A percentile compares a stretch with the other conserved stretches of the same genome.
phyloP scores from a whole-genome alignment of 2,113 vertebrate species.

The Gasterosteus nipponicus region DNA sequence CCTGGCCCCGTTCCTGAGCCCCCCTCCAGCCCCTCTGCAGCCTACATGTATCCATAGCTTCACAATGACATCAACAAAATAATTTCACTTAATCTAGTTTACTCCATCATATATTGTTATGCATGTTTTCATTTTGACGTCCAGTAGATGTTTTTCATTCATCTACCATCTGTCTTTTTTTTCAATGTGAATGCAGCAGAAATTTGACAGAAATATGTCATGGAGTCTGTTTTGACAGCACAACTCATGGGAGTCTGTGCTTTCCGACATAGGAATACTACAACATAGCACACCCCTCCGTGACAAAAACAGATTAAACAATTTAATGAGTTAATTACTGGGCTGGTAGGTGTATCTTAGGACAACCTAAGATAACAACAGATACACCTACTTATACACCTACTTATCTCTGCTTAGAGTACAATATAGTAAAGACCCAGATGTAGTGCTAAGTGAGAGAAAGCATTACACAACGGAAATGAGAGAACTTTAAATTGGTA shows the following conservation, averaged over 20 bases:
- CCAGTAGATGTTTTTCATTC: neutral
- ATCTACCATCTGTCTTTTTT: neutral
- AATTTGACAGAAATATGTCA: neutral
- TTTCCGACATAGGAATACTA: neutral
- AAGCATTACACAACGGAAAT: neutral
- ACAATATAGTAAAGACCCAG: neutral
- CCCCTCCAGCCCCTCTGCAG: no score
- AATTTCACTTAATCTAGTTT: neutral
- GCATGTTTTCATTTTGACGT: neutral
- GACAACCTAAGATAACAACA: no score
- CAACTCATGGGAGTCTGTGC: neutral
- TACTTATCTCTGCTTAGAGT: neutral
- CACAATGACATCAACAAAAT: neutral
- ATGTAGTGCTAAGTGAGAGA: neutral
- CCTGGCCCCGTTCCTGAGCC: no score
- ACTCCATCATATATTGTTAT: neutral
- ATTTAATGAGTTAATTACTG: no score
- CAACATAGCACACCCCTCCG: no score
- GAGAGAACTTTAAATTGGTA: neutral
- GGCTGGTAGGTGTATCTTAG: no score
- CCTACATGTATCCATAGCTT: neutral
- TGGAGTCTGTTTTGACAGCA: neutral
- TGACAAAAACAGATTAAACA: no score
- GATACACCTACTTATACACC: no score
- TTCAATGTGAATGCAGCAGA: neutral